Evolutionary conservation across 2,113 vertebrate species (phyloP).

Genomic region (Aix galericulata): DNA sequence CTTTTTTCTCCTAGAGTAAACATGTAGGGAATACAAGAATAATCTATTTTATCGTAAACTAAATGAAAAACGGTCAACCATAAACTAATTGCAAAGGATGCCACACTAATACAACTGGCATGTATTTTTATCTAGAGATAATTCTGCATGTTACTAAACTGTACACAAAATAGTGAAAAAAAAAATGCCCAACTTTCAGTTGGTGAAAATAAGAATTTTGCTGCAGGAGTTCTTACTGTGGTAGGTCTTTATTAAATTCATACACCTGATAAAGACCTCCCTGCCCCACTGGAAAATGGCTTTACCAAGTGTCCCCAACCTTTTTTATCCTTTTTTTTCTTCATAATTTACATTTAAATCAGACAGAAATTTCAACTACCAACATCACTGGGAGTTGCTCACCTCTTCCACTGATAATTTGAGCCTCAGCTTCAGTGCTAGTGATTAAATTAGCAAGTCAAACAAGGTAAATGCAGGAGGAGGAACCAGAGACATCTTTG

Average conservation of each 20-base stretch:
- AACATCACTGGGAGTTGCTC: not conserved
- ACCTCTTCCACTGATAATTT: not conserved
- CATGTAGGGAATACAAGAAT: not conserved
- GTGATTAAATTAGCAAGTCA: constrained; percentile 62
- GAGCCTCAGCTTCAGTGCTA: not conserved
- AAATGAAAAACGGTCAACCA: fast-evolving
- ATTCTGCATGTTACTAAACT: not conserved
- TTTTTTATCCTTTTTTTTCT: not conserved
- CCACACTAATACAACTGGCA: not conserved
- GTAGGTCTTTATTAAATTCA: not conserved
- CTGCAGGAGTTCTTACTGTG: not conserved
- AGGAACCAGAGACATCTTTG: not conserved
- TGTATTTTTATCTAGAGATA: not conserved
- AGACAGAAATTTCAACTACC: not conserved
- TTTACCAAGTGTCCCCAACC: not conserved
- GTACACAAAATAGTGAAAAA: not conserved
- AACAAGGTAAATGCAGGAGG: constrained; percentile 14
- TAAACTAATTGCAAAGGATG: not conserved
- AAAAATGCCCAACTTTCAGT: not conserved
- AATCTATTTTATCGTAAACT: not conserved
- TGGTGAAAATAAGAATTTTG: not conserved
- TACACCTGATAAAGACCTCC: not conserved
- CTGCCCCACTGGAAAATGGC: not conserved
- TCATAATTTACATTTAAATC: not conserved
- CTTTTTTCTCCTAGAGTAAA: not conserved